A percentile compares a stretch with the other conserved stretches of the same genome.
Conservation (phyloP, 2,113 vertebrate genomes). For the Plecotus auritus region DNA sequence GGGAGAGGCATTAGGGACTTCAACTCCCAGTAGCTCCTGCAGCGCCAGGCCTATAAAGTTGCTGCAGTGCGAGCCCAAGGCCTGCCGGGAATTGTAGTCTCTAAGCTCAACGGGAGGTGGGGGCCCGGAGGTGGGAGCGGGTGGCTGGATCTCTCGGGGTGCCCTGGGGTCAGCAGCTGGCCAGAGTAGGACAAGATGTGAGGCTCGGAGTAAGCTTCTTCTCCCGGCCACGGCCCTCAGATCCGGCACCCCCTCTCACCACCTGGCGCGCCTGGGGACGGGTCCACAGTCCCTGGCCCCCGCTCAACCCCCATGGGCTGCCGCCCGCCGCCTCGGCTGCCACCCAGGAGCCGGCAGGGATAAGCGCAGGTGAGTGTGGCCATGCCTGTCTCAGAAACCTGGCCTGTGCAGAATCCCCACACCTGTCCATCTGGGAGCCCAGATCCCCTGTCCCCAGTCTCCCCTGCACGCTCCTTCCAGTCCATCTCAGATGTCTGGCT, state of each 20-base stretch:
- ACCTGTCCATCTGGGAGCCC: conserved; percentile 27
- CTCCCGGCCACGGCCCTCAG: neutral
- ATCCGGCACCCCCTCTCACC: conserved; percentile 2
- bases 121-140: conserved; percentile 43
- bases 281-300: conserved; percentile 49
- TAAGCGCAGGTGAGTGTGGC: conserved; percentile 69
- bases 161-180: conserved; percentile 38
- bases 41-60: neutral
- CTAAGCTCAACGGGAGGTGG: neutral
- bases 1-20: conserved; percentile 49
- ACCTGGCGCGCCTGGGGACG: conserved; percentile 35
- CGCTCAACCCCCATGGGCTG: conserved; percentile 68
- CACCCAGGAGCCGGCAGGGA: conserved; percentile 49
- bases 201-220: conserved; percentile 19
- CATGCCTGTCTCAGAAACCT: neutral
- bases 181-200: neutral
- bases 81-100: conserved; percentile 68
- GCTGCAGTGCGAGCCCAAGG: neutral
- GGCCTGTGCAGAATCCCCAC: conserved; percentile 24
- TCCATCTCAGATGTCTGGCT: neutral
- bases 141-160: conserved; percentile 5
- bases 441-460: neutral
- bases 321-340: conserved; percentile 63
- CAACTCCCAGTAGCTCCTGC: conserved; percentile 60
- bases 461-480: neutral